Conservation (phyloP, 2,113 vertebrate species). For the Grammatotria lemairii region DNA sequence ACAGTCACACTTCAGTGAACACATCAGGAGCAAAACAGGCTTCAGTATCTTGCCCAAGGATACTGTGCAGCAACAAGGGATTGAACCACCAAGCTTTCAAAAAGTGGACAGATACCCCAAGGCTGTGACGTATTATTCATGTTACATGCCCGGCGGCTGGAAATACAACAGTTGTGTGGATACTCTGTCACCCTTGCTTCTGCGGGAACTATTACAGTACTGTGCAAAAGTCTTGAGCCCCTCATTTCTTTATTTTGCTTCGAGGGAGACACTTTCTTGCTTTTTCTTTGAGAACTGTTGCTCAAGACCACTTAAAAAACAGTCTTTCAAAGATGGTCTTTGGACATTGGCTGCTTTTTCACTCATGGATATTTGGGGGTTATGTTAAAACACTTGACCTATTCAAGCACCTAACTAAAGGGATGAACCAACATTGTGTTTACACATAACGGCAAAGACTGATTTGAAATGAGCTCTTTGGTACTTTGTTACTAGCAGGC, state of each 20-base stretch:
- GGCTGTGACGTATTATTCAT: neutral
- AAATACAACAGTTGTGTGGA: neutral
- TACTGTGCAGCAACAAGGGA: neutral
- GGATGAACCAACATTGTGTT: neutral
- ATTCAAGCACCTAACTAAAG: neutral
- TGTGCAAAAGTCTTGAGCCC: neutral
- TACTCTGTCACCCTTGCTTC: rapidly evolving
- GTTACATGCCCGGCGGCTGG: neutral
- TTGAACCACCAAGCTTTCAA: neutral
- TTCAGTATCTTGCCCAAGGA: neutral
- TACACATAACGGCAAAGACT: neutral
- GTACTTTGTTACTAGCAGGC: neutral
- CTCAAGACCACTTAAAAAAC: too few species aligned
- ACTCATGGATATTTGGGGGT: neutral
- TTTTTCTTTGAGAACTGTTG: too few species aligned
- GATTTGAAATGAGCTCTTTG: neutral
- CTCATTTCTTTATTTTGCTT: neutral
- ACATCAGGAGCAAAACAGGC: neutral
- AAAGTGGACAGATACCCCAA: neutral
- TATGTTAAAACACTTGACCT: neutral
- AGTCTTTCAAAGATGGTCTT: neutral
- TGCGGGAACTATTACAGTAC: rapidly evolving
- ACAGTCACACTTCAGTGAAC: neutral
- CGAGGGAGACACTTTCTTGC: neutral
- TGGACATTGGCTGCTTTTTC: neutral